A percentile compares a stretch with the other conserved stretches of the same genome.
phyloP scores from a whole-genome alignment of 2,113 vertebrate species.

The Forbesichthys papilliferus region DNA sequence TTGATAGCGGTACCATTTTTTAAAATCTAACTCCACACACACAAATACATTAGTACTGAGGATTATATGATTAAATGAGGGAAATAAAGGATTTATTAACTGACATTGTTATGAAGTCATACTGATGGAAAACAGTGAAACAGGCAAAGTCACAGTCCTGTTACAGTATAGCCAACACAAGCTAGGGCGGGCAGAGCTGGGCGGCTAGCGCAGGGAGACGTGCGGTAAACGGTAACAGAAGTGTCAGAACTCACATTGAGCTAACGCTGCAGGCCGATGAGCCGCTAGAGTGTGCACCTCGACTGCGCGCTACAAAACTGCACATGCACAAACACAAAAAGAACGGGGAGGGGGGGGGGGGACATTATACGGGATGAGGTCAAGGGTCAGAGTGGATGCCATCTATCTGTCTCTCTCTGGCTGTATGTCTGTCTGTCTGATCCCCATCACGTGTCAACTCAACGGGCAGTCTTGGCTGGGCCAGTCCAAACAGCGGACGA shows the following conservation, averaged over 20 bases:
- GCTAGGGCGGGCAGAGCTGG: slow-evolving; percentile 14
- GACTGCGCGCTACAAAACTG: slow-evolving; percentile 98
- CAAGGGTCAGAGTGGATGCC: slow-evolving; percentile 46
- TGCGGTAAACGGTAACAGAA: slow-evolving; percentile 77
- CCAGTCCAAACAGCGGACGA: slow-evolving; percentile 15
- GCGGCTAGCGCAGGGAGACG: slow-evolving; percentile 4
- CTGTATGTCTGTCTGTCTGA: slow-evolving; percentile 10
- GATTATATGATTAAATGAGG: too few relatives aligned
- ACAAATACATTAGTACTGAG: too few relatives aligned
- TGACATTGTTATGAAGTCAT: neutral
- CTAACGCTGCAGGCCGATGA: slow-evolving; percentile 95
- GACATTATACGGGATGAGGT: slow-evolving; percentile 55
- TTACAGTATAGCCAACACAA: slow-evolving; percentile 21
- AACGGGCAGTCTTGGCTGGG: slow-evolving; percentile 17
- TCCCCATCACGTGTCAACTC: slow-evolving; percentile 9
- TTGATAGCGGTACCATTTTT: too few relatives aligned
- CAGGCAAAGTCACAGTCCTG: slow-evolving; percentile 15
- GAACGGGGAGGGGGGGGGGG: slow-evolving; percentile 40
- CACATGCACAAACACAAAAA: slow-evolving; percentile 86
- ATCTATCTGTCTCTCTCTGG: slow-evolving; percentile 39
- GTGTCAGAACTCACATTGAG: slow-evolving; percentile 93
- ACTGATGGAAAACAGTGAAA: slow-evolving; percentile 11
- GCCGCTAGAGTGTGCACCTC: slow-evolving; percentile 91
- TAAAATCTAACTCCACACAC: too few relatives aligned
- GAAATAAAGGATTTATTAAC: neutral